A percentile compares a stretch with the other conserved stretches of the same genome.
Evolutionary conservation across 2,888 invertebrate species (phyloP).

Genomic region (Trissolcus brochymenae): DNA sequence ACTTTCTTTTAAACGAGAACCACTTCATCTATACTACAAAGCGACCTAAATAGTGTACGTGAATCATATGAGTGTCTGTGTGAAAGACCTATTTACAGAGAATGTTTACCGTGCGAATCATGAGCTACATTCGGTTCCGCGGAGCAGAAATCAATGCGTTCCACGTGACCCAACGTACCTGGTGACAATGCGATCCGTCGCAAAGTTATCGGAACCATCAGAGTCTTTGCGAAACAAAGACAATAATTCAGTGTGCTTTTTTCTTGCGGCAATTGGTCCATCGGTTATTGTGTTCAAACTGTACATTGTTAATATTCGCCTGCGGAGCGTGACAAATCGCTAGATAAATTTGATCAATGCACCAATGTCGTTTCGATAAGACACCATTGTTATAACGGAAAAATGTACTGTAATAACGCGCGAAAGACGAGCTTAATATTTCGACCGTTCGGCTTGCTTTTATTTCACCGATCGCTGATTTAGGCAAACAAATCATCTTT

Average conservation of each 20-base stretch:
- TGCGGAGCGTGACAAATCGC: constrained; percentile 25
- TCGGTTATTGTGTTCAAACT: constrained; percentile 20
- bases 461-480: constrained; percentile 2
- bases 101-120: constrained; percentile 57
- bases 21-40: constrained; percentile 52
- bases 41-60: constrained; percentile 54
- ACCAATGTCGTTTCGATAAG: constrained; percentile 23
- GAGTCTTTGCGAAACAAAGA: constrained; percentile 31
- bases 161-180: constrained; percentile 31
- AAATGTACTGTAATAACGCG: constrained; percentile 14
- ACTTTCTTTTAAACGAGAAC: constrained; percentile 31
- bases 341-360: constrained; percentile 41
- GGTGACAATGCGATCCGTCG: constrained; percentile 23
- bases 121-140: constrained; percentile 43
- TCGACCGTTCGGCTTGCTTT: not conserved
- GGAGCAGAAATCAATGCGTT: constrained; percentile 51
- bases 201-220: constrained; percentile 33
- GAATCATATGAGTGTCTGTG: constrained; percentile 48
- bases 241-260: constrained; percentile 22
- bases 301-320: constrained; percentile 35
- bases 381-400: constrained; percentile 16
- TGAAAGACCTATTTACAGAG: constrained; percentile 56
- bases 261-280: constrained; percentile 12
- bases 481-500: not conserved
- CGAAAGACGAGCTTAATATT: constrained; percentile 10